Percentiles rank a stretch among this genome's conserved stretches.
Evolutionary conservation across 2,888 invertebrate genomes (phyloP).

Genomic region (Apotomis capreana): DNA sequence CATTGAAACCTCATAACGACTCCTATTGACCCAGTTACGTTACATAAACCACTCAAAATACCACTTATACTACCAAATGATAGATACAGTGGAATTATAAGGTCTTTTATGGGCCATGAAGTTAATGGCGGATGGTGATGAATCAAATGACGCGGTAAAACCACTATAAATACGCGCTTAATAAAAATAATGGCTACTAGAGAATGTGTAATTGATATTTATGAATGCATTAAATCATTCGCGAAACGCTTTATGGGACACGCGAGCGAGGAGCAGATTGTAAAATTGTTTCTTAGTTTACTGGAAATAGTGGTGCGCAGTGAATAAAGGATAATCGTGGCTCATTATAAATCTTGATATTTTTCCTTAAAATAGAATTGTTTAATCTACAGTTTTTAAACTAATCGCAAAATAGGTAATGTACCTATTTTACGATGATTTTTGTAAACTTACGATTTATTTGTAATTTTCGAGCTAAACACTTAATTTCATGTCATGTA

Average conservation of each 20-base stretch:
- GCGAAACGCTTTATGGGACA: constrained; percentile 29
- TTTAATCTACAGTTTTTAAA: too few relatives aligned
- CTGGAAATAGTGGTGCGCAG: not conserved
- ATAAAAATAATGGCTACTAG: constrained; percentile 36
- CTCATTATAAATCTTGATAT: too few relatives aligned
- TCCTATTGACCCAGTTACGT: constrained; percentile 7
- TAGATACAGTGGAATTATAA: constrained; percentile 31
- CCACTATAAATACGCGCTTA: constrained; percentile 35
- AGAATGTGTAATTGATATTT: constrained; percentile 35
- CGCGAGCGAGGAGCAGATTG: not conserved
- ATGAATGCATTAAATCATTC: constrained; percentile 35
- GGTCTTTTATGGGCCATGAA: constrained; percentile 30
- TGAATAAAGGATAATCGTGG: too few relatives aligned
- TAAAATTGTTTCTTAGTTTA: constrained; percentile 19
- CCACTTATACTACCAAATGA: constrained; percentile 24
- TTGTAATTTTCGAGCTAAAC: too few relatives aligned
- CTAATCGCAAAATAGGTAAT: too few relatives aligned
- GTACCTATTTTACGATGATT: too few relatives aligned
- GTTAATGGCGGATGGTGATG: constrained; percentile 35
- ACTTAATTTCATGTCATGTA: too few relatives aligned
- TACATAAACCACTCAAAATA: constrained; percentile 10
- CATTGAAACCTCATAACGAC: constrained; percentile 5
- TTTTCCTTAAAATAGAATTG: too few relatives aligned
- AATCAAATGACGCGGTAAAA: constrained; percentile 35
- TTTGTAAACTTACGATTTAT: too few relatives aligned